Base-by-base conservation (phyloP, 2,113 vertebrate genomes). In the Chaetodon trifascialis region DNA sequence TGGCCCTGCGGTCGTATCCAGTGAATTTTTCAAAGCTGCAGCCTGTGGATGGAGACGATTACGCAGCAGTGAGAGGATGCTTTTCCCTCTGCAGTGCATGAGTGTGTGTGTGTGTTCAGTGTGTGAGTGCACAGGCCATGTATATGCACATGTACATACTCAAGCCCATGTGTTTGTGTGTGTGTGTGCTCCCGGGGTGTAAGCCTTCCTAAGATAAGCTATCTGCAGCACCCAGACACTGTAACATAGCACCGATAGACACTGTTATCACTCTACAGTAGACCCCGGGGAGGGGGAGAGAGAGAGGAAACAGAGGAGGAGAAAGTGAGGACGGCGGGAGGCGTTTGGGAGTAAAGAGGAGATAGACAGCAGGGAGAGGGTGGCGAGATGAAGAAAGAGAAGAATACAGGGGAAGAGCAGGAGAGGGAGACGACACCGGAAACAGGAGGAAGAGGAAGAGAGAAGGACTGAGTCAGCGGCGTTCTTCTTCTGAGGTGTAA, bases 171-270 rank as follows among this genome's bases (percentile, higher is more conserved):
- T 74, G 82, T 79, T n/a, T 74, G 12, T 5, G 23, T 70, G 58
- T 56, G 64, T 69, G 7, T 16, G 17, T 52, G 67, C 79, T 83
- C 63, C 52, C 34, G 23, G 72, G 76, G 64, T 78, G 73, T 83
- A 67, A 87, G 85, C 73, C 83, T 77, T 67, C 64, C 73, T 42
- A 21, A 76, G 88, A 90, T 90, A 90, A 86, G 88, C 58, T 90
- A 90, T 88, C 86, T 75, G 5, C 83, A 86, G 80, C 80, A 84
- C 56, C 80, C 80, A 88, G 80, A 86, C 86, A 75, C 80, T 73
- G 73, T 79, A 83, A 72, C 72, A 70, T 54, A 74, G 59, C 60
- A 1, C 56, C 3, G 21, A 56, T 74, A 65, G 54, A 82, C 74
- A 64, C 74, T 66, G 62, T 82, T 87, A 87, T 80, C 68, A 67